These are phyloP conservation scores for Semotilus atromaculatus DNA, from an alignment of 2,797 vertebrate genomes.

Conservation along the genomic window DNA sequence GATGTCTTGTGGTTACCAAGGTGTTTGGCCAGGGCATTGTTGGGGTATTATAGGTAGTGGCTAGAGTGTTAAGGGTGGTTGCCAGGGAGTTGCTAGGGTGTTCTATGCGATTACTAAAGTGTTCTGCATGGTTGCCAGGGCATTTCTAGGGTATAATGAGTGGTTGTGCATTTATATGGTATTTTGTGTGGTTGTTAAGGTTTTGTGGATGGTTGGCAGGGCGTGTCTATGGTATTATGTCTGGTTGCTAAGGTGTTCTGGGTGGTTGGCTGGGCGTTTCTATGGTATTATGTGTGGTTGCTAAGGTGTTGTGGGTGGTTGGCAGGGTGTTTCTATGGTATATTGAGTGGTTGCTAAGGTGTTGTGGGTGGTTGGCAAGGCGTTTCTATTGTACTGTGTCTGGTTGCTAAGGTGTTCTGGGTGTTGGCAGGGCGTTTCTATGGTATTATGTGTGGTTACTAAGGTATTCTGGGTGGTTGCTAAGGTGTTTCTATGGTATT, in stretches of 20 bases:
- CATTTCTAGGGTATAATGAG: background rate
- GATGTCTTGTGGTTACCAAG: too few species aligned
- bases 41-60: too few species aligned
- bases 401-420: background rate
- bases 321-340: background rate
- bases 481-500: background rate
- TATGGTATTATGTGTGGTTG: background rate
- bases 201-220: too few species aligned
- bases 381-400: background rate
- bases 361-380: background rate
- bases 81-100: too few species aligned
- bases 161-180: background rate
- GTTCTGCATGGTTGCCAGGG: too few species aligned
- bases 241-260: background rate
- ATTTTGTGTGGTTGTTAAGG: too few species aligned
- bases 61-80: too few species aligned
- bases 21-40: too few species aligned
- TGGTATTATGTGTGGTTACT: background rate
- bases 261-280: background rate
- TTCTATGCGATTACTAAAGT: too few species aligned
- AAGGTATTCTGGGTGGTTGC: background rate
- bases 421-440: background rate
- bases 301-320: background rate
- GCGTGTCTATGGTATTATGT: background rate
- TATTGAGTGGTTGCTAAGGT: background rate